A percentile compares a stretch with the other conserved stretches of the same genome.
phyloP scores from a whole-genome alignment of 2,888 invertebrate species.

The Melanotus villosus region DNA sequence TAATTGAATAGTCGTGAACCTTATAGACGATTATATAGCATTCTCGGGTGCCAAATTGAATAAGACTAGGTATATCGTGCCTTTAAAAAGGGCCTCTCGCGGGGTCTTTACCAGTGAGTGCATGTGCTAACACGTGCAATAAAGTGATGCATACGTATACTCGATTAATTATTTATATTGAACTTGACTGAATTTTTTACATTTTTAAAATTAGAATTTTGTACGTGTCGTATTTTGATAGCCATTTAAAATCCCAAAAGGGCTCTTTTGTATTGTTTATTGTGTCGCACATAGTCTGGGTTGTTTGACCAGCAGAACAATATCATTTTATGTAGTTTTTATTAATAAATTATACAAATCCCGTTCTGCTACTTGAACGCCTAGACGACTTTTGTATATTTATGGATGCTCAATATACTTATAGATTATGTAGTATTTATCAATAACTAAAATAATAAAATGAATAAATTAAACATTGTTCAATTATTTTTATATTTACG shows the following conservation, averaged over 20 bases:
- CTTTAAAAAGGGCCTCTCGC: slow-evolving; percentile 54
- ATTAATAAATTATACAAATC: slow-evolving; percentile 47
- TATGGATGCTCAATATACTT: slow-evolving; percentile 69
- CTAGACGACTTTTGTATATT: slow-evolving; percentile 68
- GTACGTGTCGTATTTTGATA: slow-evolving; percentile 65
- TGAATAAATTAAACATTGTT: background rate
- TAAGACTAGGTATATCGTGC: slow-evolving; percentile 66
- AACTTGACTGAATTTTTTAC: slow-evolving; percentile 64
- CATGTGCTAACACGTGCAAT: slow-evolving; percentile 46
- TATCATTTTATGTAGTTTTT: slow-evolving; percentile 51
- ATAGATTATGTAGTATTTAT: slow-evolving; percentile 69
- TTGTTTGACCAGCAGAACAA: slow-evolving; percentile 69
- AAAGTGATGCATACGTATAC: slow-evolving; percentile 58
- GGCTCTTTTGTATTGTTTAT: slow-evolving; percentile 62
- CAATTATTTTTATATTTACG: background rate
- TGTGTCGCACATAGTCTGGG: slow-evolving; percentile 67
- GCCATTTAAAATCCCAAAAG: slow-evolving; percentile 63
- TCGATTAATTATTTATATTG: slow-evolving; percentile 57
- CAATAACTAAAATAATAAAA: slow-evolving; percentile 56
- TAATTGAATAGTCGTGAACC: slow-evolving; percentile 63
- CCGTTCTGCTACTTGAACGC: slow-evolving; percentile 69
- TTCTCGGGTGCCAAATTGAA: slow-evolving; percentile 70
- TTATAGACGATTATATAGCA: slow-evolving; percentile 60
- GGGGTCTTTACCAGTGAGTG: slow-evolving; percentile 42
- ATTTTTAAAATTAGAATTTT: slow-evolving; percentile 65